These are phyloP conservation scores for Tychaedon coryphoeus DNA, from an alignment of 2,113 vertebrate genomes.

Conservation along the genomic window DNA sequence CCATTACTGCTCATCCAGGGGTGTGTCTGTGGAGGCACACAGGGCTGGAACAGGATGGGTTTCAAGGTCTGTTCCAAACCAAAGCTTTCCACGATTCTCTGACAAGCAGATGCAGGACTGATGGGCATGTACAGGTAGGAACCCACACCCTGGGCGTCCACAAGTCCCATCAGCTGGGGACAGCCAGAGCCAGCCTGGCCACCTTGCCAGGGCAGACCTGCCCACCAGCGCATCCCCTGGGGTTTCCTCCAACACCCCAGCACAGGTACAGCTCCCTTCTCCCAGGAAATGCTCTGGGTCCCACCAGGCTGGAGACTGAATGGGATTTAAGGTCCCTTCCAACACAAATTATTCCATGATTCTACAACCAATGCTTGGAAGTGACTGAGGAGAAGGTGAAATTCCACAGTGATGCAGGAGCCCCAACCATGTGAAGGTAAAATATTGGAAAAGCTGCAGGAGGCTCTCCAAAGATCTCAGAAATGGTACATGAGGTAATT, in stretches of 20 bases:
- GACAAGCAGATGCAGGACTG: neutral
- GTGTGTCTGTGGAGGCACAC: neutral
- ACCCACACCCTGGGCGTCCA: rapidly evolving
- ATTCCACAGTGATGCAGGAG: neutral
- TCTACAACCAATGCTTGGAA: neutral
- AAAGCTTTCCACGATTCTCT: neutral
- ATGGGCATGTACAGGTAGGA: rapidly evolving
- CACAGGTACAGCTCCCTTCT: neutral
- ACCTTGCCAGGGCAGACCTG: neutral
- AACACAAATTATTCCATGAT: neutral
- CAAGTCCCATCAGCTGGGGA: neutral
- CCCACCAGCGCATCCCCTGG: rapidly evolving
- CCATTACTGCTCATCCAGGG: rapidly evolving
- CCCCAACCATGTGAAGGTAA: neutral
- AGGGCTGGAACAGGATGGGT: rapidly evolving
- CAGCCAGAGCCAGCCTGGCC: neutral
- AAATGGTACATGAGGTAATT: neutral
- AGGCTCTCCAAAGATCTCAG: neutral
- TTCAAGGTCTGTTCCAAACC: neutral
- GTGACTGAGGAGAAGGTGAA: neutral
- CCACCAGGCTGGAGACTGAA: neutral
- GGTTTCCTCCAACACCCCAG: rapidly evolving
- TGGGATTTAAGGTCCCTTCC: neutral
- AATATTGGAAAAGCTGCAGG: neutral
- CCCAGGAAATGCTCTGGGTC: neutral